Evolutionary conservation across 2,888 invertebrate genomes (phyloP), one percentile per base, ranked within the genome.

Genomic region (Sisyra nigra): DNA sequence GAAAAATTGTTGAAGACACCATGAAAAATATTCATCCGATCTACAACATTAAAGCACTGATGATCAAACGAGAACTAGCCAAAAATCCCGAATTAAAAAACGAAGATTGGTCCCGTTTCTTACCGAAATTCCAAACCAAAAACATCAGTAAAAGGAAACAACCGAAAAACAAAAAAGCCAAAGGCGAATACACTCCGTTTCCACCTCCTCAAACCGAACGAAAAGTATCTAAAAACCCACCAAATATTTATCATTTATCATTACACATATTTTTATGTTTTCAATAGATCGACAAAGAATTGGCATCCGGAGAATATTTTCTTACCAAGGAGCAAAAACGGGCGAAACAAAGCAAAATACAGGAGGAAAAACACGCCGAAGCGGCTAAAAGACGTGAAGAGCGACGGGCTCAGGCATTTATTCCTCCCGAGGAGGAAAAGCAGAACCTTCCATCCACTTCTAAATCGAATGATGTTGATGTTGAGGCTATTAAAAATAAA

Each of bases 11-110:
- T 2, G 82, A 85, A 56, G 97, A 98, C 53, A 94, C 94, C 1
- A 96, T 99, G 96, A 89, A 88, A 57, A 98, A 99, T 61, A 76
- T 98, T 44, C 98, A 99, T 68, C 98, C 98, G 1, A 91, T 98
- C 60, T 97, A 96, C 58, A 96, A 94, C 56, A 93, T 98, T 2
- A 88, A 96, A 67, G 84, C 89, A 2, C 63, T 98, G 41, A 97
- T 98, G 96, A 94, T 99, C 41, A 97, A 97, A 60, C 72, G 82
- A 51, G 96, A 98, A 63, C 63, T 98, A 44, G 82, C 85, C 54
- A 94, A 93, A 64, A 91, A 98, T 68, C 86, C 93, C 0, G 80
- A 79, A 55, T 60, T 98, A 43, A 84, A 81, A 58, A 80, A 88
- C 61, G 93, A 96, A 61, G 91, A 85, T 58, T 98, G 98, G 98